These are phyloP conservation scores for Drosophila arawakana DNA, from an alignment of 1,140 invertebrate genomes.

Conservation along the genomic window DNA sequence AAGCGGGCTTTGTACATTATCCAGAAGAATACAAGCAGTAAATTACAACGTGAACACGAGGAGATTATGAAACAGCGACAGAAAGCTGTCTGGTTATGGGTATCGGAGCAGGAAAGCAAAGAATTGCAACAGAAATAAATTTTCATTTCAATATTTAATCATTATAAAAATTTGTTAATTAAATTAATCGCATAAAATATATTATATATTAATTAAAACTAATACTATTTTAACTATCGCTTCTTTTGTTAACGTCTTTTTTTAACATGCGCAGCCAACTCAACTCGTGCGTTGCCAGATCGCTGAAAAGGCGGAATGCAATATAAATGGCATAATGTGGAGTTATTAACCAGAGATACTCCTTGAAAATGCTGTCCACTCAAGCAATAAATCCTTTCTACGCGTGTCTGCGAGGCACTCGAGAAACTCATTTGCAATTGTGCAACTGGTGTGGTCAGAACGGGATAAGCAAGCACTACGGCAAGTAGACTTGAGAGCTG, in stretches of 20 bases:
- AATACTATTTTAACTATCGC: too few relatives aligned
- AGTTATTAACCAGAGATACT: too few relatives aligned
- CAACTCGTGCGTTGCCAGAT: background rate
- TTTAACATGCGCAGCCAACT: too few relatives aligned
- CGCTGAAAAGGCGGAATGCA: background rate
- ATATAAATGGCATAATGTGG: too few relatives aligned
- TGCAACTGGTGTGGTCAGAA: constrained; percentile 53
- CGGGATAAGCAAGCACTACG: constrained; percentile 11
- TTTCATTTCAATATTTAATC: background rate
- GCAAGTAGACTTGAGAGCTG: constrained; percentile 21
- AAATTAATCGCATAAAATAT: background rate
- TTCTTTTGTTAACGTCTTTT: too few relatives aligned
- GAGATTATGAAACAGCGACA: background rate
- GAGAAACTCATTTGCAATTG: constrained; percentile 24
- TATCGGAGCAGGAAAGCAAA: background rate
- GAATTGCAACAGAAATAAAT: background rate
- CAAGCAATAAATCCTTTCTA: constrained; percentile 4
- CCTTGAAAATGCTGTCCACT: background rate
- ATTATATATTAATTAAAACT: too few relatives aligned
- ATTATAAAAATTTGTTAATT: background rate
- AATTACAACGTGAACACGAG: background rate
- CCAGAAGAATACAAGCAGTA: background rate
- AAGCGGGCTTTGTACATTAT: background rate
- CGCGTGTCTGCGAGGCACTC: constrained; percentile 7
- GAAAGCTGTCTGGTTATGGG: background rate